These are phyloP conservation scores for Lycodopsis pacificus DNA, from an alignment of 2,797 vertebrate species.

Conservation along the genomic window DNA sequence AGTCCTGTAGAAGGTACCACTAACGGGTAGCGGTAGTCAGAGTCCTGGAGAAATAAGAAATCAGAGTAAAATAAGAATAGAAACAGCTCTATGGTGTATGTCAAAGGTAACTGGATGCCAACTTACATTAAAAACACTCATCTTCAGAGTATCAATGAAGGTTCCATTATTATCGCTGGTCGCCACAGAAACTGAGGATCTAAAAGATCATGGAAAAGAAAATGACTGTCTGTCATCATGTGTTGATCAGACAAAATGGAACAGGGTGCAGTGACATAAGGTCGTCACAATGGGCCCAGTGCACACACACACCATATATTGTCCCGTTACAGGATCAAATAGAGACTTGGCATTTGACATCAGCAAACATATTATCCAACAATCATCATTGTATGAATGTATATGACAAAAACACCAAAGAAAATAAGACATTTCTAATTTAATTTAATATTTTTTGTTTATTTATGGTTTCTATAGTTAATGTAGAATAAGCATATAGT, in stretches of 20 bases:
- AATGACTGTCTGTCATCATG: not conserved
- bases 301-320: not conserved
- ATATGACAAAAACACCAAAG: not conserved
- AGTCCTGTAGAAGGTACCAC: constrained; percentile 76
- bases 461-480: not conserved
- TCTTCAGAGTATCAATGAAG: constrained; percentile 83
- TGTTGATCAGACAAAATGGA: not conserved
- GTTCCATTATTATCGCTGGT: constrained; percentile 84
- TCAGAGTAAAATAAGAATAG: not conserved
- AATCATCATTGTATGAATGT: not conserved
- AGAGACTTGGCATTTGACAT: not conserved
- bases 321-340: not conserved
- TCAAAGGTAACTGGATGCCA: not conserved
- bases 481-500: not conserved
- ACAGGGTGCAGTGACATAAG: not conserved
- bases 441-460: not conserved
- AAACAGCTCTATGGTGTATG: not conserved
- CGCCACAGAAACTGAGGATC: constrained; percentile 86
- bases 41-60: constrained; percentile 67
- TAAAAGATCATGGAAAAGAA: constrained; percentile 38
- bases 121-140: constrained; percentile 83
- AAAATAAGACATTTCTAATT: too few species aligned
- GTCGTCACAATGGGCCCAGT: not conserved
- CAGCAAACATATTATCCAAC: not conserved
- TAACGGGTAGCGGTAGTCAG: constrained; percentile 63